Evolutionary conservation across 2,113 vertebrate species (phyloP).

Genomic region (Hippopotamus amphibius): DNA sequence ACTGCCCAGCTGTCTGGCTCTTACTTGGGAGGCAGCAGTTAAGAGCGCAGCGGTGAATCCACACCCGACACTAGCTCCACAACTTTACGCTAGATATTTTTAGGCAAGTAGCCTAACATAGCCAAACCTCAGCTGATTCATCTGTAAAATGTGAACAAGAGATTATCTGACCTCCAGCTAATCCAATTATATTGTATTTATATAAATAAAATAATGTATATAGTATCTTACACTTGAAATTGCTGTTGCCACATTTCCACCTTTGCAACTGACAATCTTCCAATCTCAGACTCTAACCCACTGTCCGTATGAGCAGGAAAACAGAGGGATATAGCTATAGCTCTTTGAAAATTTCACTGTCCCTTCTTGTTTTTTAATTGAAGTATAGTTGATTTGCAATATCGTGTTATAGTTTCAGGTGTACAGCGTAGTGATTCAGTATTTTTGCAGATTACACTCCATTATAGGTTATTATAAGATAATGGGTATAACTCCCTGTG

Average conservation of each 20-base stretch:
- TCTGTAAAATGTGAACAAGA: constrained; percentile 40
- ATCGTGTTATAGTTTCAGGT: background rate
- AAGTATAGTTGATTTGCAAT: background rate
- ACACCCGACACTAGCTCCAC: background rate
- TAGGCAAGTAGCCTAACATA: background rate
- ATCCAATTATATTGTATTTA: constrained; percentile 14
- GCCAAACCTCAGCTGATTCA: background rate
- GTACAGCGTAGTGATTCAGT: background rate
- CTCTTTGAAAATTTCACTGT: background rate
- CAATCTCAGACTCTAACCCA: background rate
- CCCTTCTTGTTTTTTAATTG: background rate
- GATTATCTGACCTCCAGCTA: background rate
- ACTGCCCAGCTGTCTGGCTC: background rate
- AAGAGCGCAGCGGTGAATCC: background rate
- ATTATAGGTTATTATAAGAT: background rate
- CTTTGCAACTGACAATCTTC: constrained; percentile 11
- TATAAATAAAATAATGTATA: background rate
- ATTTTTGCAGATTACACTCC: background rate
- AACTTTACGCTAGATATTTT: constrained; percentile 36
- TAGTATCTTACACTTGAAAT: background rate
- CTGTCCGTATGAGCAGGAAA: background rate
- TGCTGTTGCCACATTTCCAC: constrained; percentile 15
- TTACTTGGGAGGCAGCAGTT: background rate
- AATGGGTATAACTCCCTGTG: background rate
- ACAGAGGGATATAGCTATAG: background rate